Conservation (phyloP, 2,888 invertebrate genomes). For the Podabrus alpinus region DNA sequence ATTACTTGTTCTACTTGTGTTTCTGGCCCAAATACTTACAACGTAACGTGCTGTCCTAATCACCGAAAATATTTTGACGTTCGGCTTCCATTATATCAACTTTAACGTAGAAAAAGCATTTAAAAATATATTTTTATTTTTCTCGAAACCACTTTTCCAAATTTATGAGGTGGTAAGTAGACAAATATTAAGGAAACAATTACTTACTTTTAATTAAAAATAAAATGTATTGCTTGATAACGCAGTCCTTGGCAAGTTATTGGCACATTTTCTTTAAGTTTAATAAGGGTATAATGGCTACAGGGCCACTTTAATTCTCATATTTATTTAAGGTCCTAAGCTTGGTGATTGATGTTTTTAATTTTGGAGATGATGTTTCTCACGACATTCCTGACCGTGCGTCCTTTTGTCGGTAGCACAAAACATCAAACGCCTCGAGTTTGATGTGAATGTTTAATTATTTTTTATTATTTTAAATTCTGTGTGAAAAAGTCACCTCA, state of each 20-base stretch:
- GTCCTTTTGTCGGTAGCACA: conserved; percentile 5
- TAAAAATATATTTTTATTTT: neutral
- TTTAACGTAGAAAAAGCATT: neutral
- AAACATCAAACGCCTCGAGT: conserved; percentile 3
- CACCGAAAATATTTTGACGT: neutral
- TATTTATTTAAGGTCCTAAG: conserved; percentile 6
- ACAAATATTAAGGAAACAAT: neutral
- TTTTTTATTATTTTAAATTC: neutral
- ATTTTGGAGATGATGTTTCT: conserved; percentile 10
- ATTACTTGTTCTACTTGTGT: neutral
- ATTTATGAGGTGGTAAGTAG: neutral
- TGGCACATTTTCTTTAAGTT: neutral
- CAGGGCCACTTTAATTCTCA: neutral
- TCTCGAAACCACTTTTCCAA: neutral
- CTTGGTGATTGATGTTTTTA: conserved; percentile 14
- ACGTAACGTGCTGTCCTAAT: neutral
- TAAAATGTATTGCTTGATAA: neutral
- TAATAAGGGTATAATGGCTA: neutral
- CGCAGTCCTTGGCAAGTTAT: neutral
- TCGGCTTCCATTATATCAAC: neutral
- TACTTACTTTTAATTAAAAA: neutral
- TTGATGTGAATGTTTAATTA: conserved; percentile 7
- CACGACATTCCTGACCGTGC: neutral
- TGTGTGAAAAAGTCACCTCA: neutral
- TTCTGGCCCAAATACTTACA: neutral